Evolutionary conservation across 1,140 invertebrate species (phyloP), one percentile per base, ranked within the genome.

Genomic region (Zaprionus vittiger): DNA sequence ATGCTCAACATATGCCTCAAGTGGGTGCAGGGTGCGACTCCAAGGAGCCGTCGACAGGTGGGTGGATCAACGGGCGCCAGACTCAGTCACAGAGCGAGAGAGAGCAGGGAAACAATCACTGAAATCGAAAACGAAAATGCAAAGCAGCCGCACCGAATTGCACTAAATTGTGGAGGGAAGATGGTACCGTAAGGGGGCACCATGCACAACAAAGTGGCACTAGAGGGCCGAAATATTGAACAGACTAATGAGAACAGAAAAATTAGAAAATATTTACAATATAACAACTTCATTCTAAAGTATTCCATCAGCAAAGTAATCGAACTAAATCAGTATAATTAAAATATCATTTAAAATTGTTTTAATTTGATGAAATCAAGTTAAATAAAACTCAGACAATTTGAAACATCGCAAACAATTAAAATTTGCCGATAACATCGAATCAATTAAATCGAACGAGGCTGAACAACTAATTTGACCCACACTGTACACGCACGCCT

Each of bases 401-500:
- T 17, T 17, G 1, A 6, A 77, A 49, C 11, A 15, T 14, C 55
- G 6, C 17, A 62, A 41, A 15, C 31, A 67, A 73, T 69, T 68
- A 7, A 55, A 73, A 38, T n/a, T 4, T 14, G 28, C 24, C 24
- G 56, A 47, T 74, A 69, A 62, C 65, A 69, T 37, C 6, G 12
- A 60, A 6, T 2, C 4, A 69, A 47, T 47, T 9, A 20, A 37
- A 47, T 63, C 20, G 14, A 65, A 56, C n/a, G 6, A 52, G 28
- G 17, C 31, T 63, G 59, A 37, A 71, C 76, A 31, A 73, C 79
- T 73, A 73, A 90, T 82, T 77, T 80, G 73, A 70, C 79, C 64
- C 66, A 57, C 79, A 90, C 86, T 90, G 85, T 90, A 81, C 72
- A 44, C 76, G 56, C 64, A 77, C 79, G 56, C 26, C 70, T 59